Evolutionary conservation across 2,797 vertebrate species (phyloP).

Genomic region (Micromesistius poutassou): DNA sequence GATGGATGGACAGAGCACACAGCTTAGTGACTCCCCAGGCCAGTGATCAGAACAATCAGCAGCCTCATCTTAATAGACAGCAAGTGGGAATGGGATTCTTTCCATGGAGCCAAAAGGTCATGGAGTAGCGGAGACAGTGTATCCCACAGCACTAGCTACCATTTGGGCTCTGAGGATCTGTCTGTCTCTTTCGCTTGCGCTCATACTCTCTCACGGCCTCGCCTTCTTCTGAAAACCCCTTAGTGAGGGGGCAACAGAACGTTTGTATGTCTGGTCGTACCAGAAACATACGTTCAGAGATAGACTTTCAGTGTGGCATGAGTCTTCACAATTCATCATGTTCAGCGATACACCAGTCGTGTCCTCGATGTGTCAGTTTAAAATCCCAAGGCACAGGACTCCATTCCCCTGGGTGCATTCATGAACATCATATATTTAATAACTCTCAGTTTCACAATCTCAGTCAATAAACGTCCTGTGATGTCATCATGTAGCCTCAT

Average conservation of each 20-base stretch:
- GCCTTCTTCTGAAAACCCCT: background rate
- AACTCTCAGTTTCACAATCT: background rate
- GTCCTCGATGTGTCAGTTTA: background rate
- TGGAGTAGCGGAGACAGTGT: background rate
- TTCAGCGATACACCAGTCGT: background rate
- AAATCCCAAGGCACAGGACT: background rate
- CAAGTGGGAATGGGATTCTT: background rate
- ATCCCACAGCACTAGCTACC: background rate
- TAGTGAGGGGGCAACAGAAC: background rate
- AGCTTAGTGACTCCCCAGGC: background rate
- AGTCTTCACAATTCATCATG: background rate
- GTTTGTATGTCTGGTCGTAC: background rate
- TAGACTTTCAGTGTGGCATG: background rate
- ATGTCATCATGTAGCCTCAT: background rate
- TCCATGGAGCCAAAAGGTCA: background rate
- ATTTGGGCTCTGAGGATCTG: background rate
- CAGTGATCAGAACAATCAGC: slow-evolving; percentile 6
- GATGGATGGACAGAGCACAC: background rate
- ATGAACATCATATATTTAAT: background rate
- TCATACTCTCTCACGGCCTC: background rate
- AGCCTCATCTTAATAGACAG: slow-evolving; percentile 3
- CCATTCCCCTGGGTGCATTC: background rate
- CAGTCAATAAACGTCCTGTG: background rate
- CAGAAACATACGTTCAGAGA: background rate
- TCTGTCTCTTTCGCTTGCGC: background rate